Evolutionary conservation across 2,113 vertebrate genomes (phyloP).

Genomic region (Chionis minor): DNA sequence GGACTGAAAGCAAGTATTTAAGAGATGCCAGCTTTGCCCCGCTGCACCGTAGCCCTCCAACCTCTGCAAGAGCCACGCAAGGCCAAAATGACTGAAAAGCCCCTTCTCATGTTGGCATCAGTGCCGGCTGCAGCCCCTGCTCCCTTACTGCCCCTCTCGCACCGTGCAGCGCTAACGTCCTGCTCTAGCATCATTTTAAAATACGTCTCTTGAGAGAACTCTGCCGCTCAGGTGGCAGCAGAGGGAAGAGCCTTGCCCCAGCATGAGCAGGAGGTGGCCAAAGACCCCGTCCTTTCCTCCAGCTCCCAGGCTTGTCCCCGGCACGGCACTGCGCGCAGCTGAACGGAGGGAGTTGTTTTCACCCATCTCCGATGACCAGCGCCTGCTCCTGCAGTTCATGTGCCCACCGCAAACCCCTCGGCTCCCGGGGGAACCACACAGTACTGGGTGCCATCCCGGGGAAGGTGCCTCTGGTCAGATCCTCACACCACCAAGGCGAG

Average conservation of each 20-base stretch:
- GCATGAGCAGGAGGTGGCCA: neutral
- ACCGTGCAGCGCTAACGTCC: neutral
- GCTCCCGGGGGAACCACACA: no score
- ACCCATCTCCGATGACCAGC: neutral
- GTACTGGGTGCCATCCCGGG: accelerated
- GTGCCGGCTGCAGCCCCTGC: neutral
- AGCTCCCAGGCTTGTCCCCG: neutral
- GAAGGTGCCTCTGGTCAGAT: neutral
- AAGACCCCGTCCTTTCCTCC: neutral
- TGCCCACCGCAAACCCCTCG: neutral
- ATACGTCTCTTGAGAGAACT: neutral
- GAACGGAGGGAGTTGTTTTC: neutral
- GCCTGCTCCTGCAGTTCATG: accelerated
- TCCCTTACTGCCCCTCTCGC: neutral
- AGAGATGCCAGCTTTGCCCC: neutral
- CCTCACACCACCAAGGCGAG: accelerated
- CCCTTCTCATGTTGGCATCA: accelerated
- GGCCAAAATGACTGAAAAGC: neutral
- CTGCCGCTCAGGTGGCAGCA: neutral
- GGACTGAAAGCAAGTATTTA: neutral
- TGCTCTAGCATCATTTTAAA: neutral
- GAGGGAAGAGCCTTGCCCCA: neutral
- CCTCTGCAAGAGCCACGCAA: neutral
- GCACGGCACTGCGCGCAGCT: accelerated
- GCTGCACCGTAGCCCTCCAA: neutral